Base-by-base conservation (phyloP, 2,888 invertebrate species). In the Chaetoderma sp. region DNA sequence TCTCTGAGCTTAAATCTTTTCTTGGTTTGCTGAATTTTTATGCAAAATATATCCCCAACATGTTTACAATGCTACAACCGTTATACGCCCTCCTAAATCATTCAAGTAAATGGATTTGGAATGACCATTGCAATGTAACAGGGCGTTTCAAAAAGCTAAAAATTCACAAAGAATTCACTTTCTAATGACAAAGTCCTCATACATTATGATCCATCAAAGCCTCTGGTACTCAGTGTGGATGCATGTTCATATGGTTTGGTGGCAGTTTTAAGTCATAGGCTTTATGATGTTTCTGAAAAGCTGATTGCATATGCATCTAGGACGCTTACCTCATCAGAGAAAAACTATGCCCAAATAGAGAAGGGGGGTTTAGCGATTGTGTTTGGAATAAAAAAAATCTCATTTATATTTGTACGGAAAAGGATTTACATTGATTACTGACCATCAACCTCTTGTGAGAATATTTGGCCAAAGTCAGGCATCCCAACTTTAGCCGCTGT, bases 321-420 rank as follows among this genome's bases (percentile, higher is more conserved):
- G 25, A 66, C 73, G 10, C 50, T 73, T 18, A 55, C 68, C 16
- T 39, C 54, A 16, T 63, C 72, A 23, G 75, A 76, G 44, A 67
- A 72, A 45, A 75, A 78, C 23, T 86, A 86, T 71, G 77, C 80
- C 30, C 83, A 85, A 65, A 68, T 86, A n/a, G 84, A 87, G 49
- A 83, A 84, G 68, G 86, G 84, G 74, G 83, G 86, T 27, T 71
- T 85, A 18, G 74, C 80, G 13, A 65, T 88, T 5, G 77, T 87
- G 71, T 71, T 86, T 82, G n/a, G 23, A 6, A 30, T 50, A 8
- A 50, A 77, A 78, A 44, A 82, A 84, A 68, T 87, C 87, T 70
- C 80, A 85, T 50, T 74, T 80, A n/a, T 87, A 83, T 67, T 54
- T 88, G 0, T 83, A 71, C 63, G 86, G 86, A 2, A 69, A 79